Conservation (phyloP, 2,113 vertebrate species). For the Pimephales promelas region DNA sequence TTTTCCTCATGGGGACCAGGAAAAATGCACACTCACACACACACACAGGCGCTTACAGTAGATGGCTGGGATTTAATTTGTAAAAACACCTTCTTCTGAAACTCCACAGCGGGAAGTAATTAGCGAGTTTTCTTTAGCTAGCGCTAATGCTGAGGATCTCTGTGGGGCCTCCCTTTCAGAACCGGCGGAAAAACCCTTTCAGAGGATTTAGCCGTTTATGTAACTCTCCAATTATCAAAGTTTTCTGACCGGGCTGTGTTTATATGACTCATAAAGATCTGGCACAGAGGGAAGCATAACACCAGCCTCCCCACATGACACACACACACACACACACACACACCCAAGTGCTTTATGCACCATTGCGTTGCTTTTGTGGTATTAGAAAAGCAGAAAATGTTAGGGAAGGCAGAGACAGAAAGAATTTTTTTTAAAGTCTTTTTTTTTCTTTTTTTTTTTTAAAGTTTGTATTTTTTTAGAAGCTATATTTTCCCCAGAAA, state of each 20-base stretch:
- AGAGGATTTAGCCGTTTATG: slow-evolving; percentile 80
- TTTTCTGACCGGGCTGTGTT: slow-evolving; percentile 73
- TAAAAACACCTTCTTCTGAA: slow-evolving; percentile 59
- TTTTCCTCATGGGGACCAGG: too few species aligned
- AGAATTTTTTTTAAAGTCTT: background rate
- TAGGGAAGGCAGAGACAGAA: background rate
- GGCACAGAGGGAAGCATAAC: slow-evolving; percentile 75
- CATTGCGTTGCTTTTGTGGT: slow-evolving; percentile 74
- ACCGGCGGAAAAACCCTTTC: slow-evolving; percentile 71
- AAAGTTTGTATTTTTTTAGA: too few species aligned
- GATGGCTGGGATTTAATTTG: slow-evolving; percentile 59
- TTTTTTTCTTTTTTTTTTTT: background rate
- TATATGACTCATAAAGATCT: slow-evolving; percentile 80
- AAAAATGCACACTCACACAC: slow-evolving; percentile 29
- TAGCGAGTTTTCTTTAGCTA: slow-evolving; percentile 63
- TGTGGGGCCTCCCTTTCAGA: slow-evolving; percentile 72
- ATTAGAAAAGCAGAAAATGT: slow-evolving; percentile 54
- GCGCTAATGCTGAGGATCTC: slow-evolving; percentile 62
- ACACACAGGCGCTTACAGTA: slow-evolving; percentile 52
- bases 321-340: slow-evolving; percentile 54
- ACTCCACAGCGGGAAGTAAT: slow-evolving; percentile 63
- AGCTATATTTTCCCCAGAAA: too few species aligned
- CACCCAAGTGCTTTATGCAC: slow-evolving; percentile 70
- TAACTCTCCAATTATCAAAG: slow-evolving; percentile 80
- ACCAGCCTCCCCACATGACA: slow-evolving; percentile 76